Evolutionary conservation across 2,888 invertebrate genomes (phyloP).

Genomic region (Malthinus seriepunctatus): DNA sequence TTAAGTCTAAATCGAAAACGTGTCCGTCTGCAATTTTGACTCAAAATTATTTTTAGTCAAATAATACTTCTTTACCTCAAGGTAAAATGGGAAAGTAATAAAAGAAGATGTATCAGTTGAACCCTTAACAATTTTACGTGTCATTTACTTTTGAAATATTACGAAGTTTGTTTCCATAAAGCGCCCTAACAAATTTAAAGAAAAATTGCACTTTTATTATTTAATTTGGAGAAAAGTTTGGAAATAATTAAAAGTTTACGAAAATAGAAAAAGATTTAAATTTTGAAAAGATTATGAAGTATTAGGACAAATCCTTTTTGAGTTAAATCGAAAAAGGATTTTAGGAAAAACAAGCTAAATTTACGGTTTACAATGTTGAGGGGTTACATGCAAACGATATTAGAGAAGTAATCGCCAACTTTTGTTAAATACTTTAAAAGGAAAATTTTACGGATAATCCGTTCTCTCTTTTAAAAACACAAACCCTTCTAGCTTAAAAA

Average conservation of each 20-base stretch:
- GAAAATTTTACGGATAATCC: background rate
- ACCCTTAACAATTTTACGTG: slow-evolving; percentile 20
- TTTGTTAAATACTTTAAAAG: slow-evolving; percentile 1
- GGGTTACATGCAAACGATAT: background rate
- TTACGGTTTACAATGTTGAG: slow-evolving; percentile 15
- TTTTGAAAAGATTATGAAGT: slow-evolving; percentile 3
- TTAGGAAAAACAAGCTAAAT: slow-evolving; percentile 16
- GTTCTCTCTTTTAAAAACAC: background rate
- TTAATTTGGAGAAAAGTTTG: background rate
- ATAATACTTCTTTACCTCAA: too few relatives aligned
- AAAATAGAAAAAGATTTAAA: slow-evolving; percentile 4
- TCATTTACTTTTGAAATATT: slow-evolving; percentile 31
- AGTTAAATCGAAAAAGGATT: slow-evolving; percentile 21
- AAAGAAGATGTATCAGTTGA: too few relatives aligned
- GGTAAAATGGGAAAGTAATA: too few relatives aligned
- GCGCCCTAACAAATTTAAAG: slow-evolving; percentile 9
- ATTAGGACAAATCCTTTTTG: slow-evolving; percentile 7
- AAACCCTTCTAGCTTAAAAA: background rate
- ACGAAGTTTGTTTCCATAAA: slow-evolving; percentile 12
- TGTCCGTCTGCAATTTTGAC: too few relatives aligned
- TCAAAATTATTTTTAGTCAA: too few relatives aligned
- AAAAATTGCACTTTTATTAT: background rate
- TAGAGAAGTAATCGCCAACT: slow-evolving; percentile 2
- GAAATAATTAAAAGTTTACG: background rate
- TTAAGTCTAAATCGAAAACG: too few relatives aligned